Base-by-base conservation (phyloP, 2,113 vertebrate species). In the Coryphaenoides rupestris region DNA sequence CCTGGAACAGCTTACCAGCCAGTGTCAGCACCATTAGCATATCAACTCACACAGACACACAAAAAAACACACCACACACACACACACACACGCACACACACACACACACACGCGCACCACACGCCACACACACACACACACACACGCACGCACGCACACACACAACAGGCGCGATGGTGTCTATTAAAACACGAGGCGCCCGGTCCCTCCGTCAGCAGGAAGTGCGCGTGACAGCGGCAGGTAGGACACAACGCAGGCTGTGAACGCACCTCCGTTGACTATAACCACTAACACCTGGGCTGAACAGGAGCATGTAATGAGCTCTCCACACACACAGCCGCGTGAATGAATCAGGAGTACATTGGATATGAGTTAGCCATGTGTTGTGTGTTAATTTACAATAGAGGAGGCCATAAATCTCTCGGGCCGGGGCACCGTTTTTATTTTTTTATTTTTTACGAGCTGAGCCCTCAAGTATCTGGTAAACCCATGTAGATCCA, bases 1-100 rank as follows among this genome's bases (percentile, higher is more conserved):
- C 77, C 80, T 86, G 86, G 75, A 73, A 78, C 79, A 71, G 79
- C 81, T 86, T 84, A 84, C 33, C 55, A 55, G 61, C 62, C 76
- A 58, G 72, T 62, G 63, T 70, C 33, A 5, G 9, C 13, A 74
- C 70, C 49, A 69, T 75, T 63, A 73, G 60, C 55, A 19, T 17
- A 55, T 58, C 61, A 61, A 69, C 62, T 77, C 63, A 26, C 55
- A 54, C 65, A 62, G 40, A n/a, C n/a, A n/a, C n/a, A n/a, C n/a
- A n/a, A n/a, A n/a, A n/a, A n/a, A n/a, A n/a, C n/a, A n/a, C n/a
- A n/a, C n/a, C n/a, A n/a, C n/a, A n/a, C n/a, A n/a, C n/a, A n/a
- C n/a, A n/a, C n/a, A n/a, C n/a, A n/a, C n/a, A n/a, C n/a, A n/a
- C n/a, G n/a, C n/a, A n/a, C n/a, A n/a, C n/a, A n/a, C n/a, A n/a